Base-by-base conservation (phyloP, 2,888 invertebrate genomes). In the Cantharis flavilabris region DNA sequence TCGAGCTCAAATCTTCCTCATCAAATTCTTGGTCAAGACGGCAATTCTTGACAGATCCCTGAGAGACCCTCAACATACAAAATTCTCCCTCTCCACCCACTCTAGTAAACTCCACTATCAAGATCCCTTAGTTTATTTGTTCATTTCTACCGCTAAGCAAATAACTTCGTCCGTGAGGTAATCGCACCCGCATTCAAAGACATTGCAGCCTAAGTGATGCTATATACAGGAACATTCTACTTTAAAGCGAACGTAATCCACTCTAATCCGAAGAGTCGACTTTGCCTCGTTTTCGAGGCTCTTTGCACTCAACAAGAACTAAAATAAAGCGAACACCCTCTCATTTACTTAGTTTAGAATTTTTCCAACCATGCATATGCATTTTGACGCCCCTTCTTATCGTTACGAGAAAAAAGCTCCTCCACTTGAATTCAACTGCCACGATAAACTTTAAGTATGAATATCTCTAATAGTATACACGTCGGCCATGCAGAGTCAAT, bases 1-100 rank as follows among this genome's bases (percentile, higher is more conserved):
- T 82, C 81, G 75, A 76, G 49, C 80, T 77, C 81, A 83, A 83
- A 83, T 83, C 82, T 81, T 81, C 79, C 83, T 84, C 83, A 83
- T 84, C 84, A 84, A 82, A 84, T 84, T 83, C 82, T 83, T 82
- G 83, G 83, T 83, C 82, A 83, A 83, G 83, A 81, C 79, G 81
- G 83, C 82, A 82, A 82, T 83, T 83, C 79, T 67, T 79, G 70
- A 64, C 69, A 70, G 76, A 79, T 82, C 81, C 81, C 82, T 79
- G 70, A 69, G 82, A 81, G 82, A 82, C 80, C 75, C 72, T 73
- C 72, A 70, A 76, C 71, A 23, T 28, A 28, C 33, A 67, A 71
- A 20, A 65, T 30, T 28, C 67, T 62, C 71, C 79, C 71, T 64
- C 26, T 65, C 64, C 71, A 69, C 69, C 70, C 74, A 73, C 77